Evolutionary conservation across 2,888 invertebrate species (phyloP), one percentile per base, ranked within the genome.

Genomic region (Acanthopleura granulata): DNA sequence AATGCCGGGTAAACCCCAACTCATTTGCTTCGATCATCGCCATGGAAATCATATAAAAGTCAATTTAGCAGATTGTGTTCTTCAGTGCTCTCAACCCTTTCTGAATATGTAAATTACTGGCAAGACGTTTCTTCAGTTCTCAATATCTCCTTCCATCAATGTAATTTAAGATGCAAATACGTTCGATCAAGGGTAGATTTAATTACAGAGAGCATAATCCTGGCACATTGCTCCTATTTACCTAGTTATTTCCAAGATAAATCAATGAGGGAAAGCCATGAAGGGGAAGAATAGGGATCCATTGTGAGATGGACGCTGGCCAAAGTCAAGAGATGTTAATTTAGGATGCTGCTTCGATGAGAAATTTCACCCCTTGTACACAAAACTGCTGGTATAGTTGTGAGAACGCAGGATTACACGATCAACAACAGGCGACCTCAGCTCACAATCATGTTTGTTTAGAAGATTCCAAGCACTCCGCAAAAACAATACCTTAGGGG

Each of bases 351-450:
- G 66, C 66, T 66, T 66, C 66, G 66, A 66, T 66, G 66, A 66
- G 66, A 66, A 66, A 66, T 66, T 66, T 66, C 66, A 66, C 66
- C 66, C 66, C 66, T 66, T 66, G 66, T 66, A 66, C 66, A 66
- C 66, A 66, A 27, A 22, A 27, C 66, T 66, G 66, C 29, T 22
- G 66, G 25, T 27, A 27, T 22, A 27, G 66, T 27, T 66, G 66
- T 66, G 66, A 66, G 66, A 66, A 66, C 22, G 15, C 25, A 3
- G 66, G 66, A 66, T 66, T 66, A 66, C 66, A 66, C 29, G 22
- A 66, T 66, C 22, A 66, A 66, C 66, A 66, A 66, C 16, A 66
- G 66, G 29, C 66, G 66, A 66, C 66, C 66, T 66, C 29, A 27
- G 29, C 66, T 66, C 66, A 66, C 66, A 22, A 66, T 22, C 16